These are phyloP conservation scores for Chanos chanos DNA, from an alignment of 2,797 vertebrate genomes.

Conservation along the genomic window DNA sequence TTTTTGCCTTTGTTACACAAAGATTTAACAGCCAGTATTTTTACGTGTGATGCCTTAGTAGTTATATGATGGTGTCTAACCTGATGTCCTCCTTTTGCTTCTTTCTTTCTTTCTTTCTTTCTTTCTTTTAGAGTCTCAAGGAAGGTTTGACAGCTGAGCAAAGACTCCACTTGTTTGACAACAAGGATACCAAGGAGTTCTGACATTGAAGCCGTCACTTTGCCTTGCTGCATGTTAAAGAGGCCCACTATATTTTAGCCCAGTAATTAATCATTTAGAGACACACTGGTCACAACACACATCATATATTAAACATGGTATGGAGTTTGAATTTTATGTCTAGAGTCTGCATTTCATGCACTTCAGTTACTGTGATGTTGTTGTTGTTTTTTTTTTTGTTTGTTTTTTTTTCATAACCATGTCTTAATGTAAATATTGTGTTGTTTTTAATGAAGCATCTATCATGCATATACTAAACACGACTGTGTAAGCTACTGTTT, in stretches of 20 bases:
- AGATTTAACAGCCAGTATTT: too few relatives aligned
- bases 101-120: slow-evolving; percentile 3
- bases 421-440: slow-evolving; percentile 79
- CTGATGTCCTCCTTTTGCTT: slow-evolving; percentile 14
- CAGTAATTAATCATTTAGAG: slow-evolving; percentile 69
- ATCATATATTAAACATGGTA: slow-evolving; percentile 69
- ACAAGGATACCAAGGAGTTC: slow-evolving; percentile 81
- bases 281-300: slow-evolving; percentile 74
- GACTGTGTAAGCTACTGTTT: slow-evolving; percentile 83
- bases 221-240: slow-evolving; percentile 68
- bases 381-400: too few relatives aligned
- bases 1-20: too few relatives aligned
- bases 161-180: slow-evolving; percentile 79
- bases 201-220: slow-evolving; percentile 55
- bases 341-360: slow-evolving; percentile 79
- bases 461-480: slow-evolving; percentile 71
- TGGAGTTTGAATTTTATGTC: slow-evolving; percentile 76
- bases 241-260: slow-evolving; percentile 71
- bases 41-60: too few relatives aligned
- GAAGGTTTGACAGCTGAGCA: slow-evolving; percentile 80
- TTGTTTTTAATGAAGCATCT: slow-evolving; percentile 73
- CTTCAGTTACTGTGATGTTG: slow-evolving; percentile 80
- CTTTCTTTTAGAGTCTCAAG: slow-evolving; percentile 75
- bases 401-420: slow-evolving; percentile 57
- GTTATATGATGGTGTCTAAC: too few relatives aligned